Base-by-base conservation (phyloP, 2,797 vertebrate species). In the Harpagifer antarcticus region DNA sequence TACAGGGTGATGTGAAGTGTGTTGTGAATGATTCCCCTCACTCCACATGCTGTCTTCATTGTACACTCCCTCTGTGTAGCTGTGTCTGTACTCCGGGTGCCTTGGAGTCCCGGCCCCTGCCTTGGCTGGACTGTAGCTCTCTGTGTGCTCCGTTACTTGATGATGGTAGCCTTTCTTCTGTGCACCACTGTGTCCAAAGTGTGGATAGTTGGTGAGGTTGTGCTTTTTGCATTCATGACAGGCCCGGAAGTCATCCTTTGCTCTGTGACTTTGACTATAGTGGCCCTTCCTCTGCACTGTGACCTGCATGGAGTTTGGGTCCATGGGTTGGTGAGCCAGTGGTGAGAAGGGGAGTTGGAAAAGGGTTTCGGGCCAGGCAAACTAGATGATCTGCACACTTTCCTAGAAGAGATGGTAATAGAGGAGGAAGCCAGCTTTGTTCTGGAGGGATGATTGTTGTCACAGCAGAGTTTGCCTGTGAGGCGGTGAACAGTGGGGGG, bases 391-490 rank as follows among this genome's bases (percentile, higher is more conserved):
- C 53, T 87, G 77, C 47, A 72, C 65, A 97, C 93, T 11, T 95
- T 97, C 74, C 92, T 94, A 66, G 97, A 95, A 0, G 96, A 96
- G 75, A 99, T 91, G 58, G 97, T 98, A 89, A 99, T 98, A 81
- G 96, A 99, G 0, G 97, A 92, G 85, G n/a, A 99, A 96, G 5
- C 96, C 93, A 1, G 89, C 91, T 71, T 75, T 93, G 82, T 71
- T 85, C 2, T 83, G 79, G n/a, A 0, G 85, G 91, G 52, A 88
- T 52, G 15, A 91, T n/a, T 0, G 89, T 88, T 0, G 82, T 78
- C 48, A 64, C 57, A 0, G 68, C 57, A 0, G 90, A 90, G 13
- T 56, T 64, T 0, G 85, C 82, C 62, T 83, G 79, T 60, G 87
- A 54, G 75, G 45, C 40, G 86, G 75, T 0, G 59, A 33, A 72